Evolutionary conservation across 2,888 invertebrate genomes (phyloP), one percentile per base, ranked within the genome.

Genomic region (Mellilla xanthometata): DNA sequence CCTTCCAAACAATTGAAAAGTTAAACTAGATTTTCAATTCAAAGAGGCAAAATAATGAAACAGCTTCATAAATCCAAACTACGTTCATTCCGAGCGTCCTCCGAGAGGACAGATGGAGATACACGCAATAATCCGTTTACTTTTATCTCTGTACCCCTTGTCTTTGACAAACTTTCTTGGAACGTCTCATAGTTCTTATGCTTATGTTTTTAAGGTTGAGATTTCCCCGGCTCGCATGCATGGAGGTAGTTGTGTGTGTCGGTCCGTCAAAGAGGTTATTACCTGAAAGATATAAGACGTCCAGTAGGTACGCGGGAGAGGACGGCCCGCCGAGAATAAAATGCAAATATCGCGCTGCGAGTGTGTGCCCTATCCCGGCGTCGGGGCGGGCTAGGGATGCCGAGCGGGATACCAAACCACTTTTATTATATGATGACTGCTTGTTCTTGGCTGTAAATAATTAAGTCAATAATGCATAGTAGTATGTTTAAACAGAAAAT

Each of bases 201-300:
- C 0, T 0, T 2, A 2, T 15, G 1, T 1, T 0, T 0, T 44
- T 49, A 56, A 23, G 30, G 48, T 46, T 57, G 6, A 51, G 43
- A 48, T 12, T 42, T 2, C 11, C 22, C 5, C 26, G 12, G n/a
- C 6, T 1, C 1, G 6, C 2, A n/a, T 29, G 9, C 38, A 19
- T 31, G 39, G 44, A 56, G 48, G 12, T 29, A 28, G 35, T 49
- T 40, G 48, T 28, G 72, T 35, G 10, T 60, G 62, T 60, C 60
- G 76, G 81, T 79, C 78, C 76, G 81, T 85, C 86, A 85, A 85
- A 84, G 86, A 83, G 81, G 87, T 87, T 87, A 87, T 86, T 87
- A 87, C 87, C 87, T 87, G 87, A 80, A 83, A 76, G 81, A 82
- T 73, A 85, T 87, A 83, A 81, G 76, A 65, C 65, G 66, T 64